Evolutionary conservation across 2,888 invertebrate species (phyloP), one percentile per base, ranked within the genome.

Genomic region (Andrena praecox): DNA sequence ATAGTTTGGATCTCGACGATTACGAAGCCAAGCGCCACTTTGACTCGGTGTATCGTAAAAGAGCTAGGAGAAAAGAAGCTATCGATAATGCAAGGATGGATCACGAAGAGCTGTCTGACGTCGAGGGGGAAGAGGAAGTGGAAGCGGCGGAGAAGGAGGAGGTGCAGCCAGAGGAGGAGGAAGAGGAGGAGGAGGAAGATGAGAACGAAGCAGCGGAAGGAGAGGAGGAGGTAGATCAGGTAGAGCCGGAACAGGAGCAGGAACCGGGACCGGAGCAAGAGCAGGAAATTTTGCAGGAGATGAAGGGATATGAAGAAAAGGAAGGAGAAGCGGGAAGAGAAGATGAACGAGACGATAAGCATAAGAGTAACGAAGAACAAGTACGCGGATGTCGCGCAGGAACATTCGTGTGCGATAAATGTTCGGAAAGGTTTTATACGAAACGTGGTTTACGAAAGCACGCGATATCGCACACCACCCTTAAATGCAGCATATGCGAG

Each of bases 401-500:
- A 7, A 73, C 64, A n/a, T 85, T 80, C 27, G 54, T 71, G 0
- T 92, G 92, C 72, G 87, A 90, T 3, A 91, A 90, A 56, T 93
- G 92, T 33, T 20, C 71, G 0, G 87, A 91, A 50, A 89, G 77
- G 59, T 92, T 93, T 59, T 27, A 77, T 4, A 89, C 87, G 2
- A 90, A 89, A 62, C 87, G 86, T 7, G 82, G 83, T 8, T 81
- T 93, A 24, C 83, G 86, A 7, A 91, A 91, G 62, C 93, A 92
- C 42, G 76, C 80, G 16, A 63, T 80, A n/a, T 85, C 84, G 12
- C 91, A 92, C 20, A 48, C 64, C 62, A 77, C 42, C 3, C 78
- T 91, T 2, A 91, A 90, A 31, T 94, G 94, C 31, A 93, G 86
- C 35, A 88, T 92, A 4, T 93, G 93, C 73, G 88, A 91, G 0